Evolutionary conservation across 2,797 vertebrate species (phyloP), one percentile per base, ranked within the genome.

Genomic region (Pteronotus mesoamericanus): DNA sequence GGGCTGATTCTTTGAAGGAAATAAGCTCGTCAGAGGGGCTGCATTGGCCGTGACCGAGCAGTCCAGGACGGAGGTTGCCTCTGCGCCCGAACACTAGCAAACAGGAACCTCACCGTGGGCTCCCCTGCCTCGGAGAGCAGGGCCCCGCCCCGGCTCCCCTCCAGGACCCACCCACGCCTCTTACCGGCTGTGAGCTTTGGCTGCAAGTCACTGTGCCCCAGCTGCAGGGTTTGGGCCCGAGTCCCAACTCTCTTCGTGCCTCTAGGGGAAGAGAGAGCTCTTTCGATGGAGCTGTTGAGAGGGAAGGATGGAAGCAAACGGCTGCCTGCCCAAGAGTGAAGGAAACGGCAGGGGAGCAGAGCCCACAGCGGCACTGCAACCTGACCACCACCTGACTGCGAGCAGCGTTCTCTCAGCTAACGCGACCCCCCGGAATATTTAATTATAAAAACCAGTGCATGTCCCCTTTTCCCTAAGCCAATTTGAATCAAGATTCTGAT

Each of bases 331-430:
- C 32, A 3, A 0, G 1, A 51, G 72, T 2, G 3, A 86, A 37
- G 37, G 16, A 10, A 24, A 14, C 10, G 0, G 0, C 12, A 14
- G 32, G 37, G 57, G 21, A 21, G 12, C 3, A 9, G 22, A 32
- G 57, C 16, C 26, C 9, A n/a, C 34, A 26, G 1, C 3, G 3
- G 64, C 0, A 0, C 22, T 5, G 34, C 64, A 1, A 16, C 37
- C 55, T 3, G 14, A 24, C 1, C 5, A 0, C 18, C 6, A 2
- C 32, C 61, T 9, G 24, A 1, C 15, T 12, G 24, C 6, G 18
- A 0, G 2, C 44, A 53, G 71, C 39, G n/a, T 34, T 8, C 0
- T 2, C 64, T 69, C n/a, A 21, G 59, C 59, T 77, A 32, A 86
- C 29, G 46, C 77, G 46, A 46, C 16, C 22, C 14, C 6, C 8